Base-by-base conservation (phyloP, 2,797 vertebrate genomes). In the Pachyuromys duprasi region DNA sequence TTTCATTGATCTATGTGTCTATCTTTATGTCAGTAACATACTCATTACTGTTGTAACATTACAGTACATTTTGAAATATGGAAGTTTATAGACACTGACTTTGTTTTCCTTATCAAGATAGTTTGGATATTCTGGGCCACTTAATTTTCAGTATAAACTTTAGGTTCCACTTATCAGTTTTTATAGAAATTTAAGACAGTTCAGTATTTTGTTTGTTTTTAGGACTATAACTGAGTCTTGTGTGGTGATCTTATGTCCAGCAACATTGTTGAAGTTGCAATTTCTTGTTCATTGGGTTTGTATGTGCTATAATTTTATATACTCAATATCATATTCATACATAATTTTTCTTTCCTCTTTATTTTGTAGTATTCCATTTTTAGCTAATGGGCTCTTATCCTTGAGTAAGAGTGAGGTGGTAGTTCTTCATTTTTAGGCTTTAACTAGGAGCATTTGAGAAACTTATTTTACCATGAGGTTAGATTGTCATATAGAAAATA, bases 81-180 rank as follows among this genome's bases (percentile, higher is more conserved):
- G 17, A 94, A 80, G 84, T 28, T 26, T 91, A 39, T 42, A 57
- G n/a, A 28, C 28, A n/a, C 53, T 28, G 45, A 75, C 22, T 93
- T 89, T 17, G 11, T 80, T 94, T 94, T 87, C 42, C 45, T 82
- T 89, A n/a, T 93, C 11, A 82, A 70, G 63, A 70, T 92, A 26
- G 74, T 96, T 94, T 49, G 62, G 18, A n/a, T 95, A 60, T 83
- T 62, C 28, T 84, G 33, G 12, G 18, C 81, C 11, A 60, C n/a
- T 90, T 69, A 31, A 2, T 63, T 76, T 89, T 92, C 36, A 67
- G 14, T 24, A 88, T 60, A 55, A 80, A 75, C 80, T 36, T 95
- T 84, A 96, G 89, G 36, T 86, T 95, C 33, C 91, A 42, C 53
- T 92, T 70, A 80, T 78, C 36, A 60, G 63, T 92, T 94, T 91